phyloP scores from a whole-genome alignment of 2,113 vertebrate genomes.

The Pteropus alecto region DNA sequence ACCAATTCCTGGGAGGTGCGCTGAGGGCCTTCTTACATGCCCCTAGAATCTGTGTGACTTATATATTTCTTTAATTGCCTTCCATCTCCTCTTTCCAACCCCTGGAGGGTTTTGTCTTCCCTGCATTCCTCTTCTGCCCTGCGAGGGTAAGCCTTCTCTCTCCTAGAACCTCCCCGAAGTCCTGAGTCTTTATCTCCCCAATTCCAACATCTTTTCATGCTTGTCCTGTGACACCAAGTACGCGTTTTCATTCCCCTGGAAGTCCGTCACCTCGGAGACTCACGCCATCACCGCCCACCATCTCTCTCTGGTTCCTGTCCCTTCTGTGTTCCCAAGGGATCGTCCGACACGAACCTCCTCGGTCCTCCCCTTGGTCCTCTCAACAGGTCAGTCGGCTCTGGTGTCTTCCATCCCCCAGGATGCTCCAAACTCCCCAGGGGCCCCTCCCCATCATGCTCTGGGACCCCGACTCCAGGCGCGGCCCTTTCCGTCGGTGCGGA shows the following conservation, averaged over 20 bases:
- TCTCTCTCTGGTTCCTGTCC: background rate
- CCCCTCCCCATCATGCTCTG: background rate
- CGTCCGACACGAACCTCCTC: background rate
- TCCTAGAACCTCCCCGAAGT: background rate
- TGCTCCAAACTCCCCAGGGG: background rate
- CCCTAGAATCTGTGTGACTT: no score
- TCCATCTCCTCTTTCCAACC: background rate
- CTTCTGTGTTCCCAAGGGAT: background rate
- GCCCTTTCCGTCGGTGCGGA: no score
- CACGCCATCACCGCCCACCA: no score
- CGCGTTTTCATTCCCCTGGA: background rate
- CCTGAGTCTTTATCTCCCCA: background rate
- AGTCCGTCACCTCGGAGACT: no score
- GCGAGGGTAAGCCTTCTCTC: background rate
- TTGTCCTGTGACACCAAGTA: background rate
- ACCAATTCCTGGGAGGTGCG: fast-evolving
- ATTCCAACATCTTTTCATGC: background rate
- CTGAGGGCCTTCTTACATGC: background rate
- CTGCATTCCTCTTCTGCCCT: background rate
- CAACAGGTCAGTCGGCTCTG: background rate
- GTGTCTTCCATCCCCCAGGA: background rate
- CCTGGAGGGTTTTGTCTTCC: background rate
- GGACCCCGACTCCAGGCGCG: background rate
- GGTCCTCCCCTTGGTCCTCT: background rate
- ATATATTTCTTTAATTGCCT: background rate